Conservation (phyloP, 2,113 vertebrate genomes). For the Microtus pennsylvanicus region DNA sequence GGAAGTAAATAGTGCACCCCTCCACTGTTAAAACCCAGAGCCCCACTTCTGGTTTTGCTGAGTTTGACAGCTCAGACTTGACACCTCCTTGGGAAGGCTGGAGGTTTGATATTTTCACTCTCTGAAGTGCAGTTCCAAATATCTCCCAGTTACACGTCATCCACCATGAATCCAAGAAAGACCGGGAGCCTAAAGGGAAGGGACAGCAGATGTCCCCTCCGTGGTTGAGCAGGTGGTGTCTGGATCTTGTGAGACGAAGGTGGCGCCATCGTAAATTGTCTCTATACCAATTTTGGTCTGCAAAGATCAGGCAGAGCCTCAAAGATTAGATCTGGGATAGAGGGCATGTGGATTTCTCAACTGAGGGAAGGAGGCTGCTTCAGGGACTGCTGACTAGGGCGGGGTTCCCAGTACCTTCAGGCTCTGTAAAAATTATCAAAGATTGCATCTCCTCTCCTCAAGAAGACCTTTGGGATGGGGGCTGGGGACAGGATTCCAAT, state of each 20-base stretch:
- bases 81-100: neutral
- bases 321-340: neutral
- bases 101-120: neutral
- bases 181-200: neutral
- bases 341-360: constrained; percentile 33
- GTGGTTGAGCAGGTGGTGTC: neutral
- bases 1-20: constrained; percentile 3
- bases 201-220: neutral
- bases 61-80: neutral
- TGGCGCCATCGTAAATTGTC: neutral
- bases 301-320: constrained; percentile 35
- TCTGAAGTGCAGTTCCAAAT: constrained; percentile 35
- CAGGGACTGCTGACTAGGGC: neutral
- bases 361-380: neutral
- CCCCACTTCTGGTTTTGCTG: neutral
- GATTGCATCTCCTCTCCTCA: neutral
- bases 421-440: neutral
- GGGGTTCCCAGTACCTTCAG: neutral
- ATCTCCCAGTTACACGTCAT: constrained; percentile 23
- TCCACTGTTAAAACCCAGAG: neutral
- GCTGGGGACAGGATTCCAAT: neutral
- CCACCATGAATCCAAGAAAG: neutral
- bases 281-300: neutral
- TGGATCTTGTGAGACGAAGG: neutral
- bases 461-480: neutral